Percentiles rank a stretch among this genome's conserved stretches.
These are phyloP conservation scores for Mesocricetus auratus DNA, from an alignment of 2,113 vertebrate genomes.

Conservation along the genomic window DNA sequence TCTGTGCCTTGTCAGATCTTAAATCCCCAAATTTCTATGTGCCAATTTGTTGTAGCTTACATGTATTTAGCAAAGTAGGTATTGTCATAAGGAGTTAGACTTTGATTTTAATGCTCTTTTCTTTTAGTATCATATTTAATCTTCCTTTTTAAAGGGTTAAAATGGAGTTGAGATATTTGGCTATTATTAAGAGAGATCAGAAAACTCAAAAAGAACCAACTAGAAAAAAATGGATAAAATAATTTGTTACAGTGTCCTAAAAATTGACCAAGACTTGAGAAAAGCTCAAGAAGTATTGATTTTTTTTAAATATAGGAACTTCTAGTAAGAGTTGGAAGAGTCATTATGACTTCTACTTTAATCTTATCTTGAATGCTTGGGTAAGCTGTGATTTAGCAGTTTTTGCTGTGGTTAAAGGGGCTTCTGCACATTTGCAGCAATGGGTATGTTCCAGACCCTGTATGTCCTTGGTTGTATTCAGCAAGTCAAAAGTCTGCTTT, in stretches of 20 bases:
- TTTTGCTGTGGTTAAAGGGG: not conserved
- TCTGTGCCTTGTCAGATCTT: conserved; percentile 5
- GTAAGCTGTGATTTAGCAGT: not conserved
- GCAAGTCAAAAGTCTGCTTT: not conserved
- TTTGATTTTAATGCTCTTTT: not conserved
- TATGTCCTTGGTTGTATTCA: fast-evolving
- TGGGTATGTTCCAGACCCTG: not conserved
- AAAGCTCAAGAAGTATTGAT: not conserved
- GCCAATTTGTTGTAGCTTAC: not conserved
- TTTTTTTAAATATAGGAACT: not conserved
- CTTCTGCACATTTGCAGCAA: not conserved
- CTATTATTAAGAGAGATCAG: not conserved
- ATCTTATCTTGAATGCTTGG: too few relatives aligned
- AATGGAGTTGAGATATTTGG: not conserved
- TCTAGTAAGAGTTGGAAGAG: not conserved
- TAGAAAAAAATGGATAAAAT: not conserved
- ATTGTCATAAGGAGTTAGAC: not conserved
- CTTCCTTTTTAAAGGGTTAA: not conserved
- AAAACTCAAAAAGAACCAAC: not conserved
- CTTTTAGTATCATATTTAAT: not conserved
- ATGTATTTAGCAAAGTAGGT: not conserved
- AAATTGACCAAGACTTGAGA: not conserved
- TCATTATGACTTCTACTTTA: too few relatives aligned
- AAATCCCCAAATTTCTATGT: conserved; percentile 1
- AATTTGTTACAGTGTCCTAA: not conserved